Conservation (phyloP, 2,113 vertebrate genomes). For the Seriola quinqueradiata region DNA sequence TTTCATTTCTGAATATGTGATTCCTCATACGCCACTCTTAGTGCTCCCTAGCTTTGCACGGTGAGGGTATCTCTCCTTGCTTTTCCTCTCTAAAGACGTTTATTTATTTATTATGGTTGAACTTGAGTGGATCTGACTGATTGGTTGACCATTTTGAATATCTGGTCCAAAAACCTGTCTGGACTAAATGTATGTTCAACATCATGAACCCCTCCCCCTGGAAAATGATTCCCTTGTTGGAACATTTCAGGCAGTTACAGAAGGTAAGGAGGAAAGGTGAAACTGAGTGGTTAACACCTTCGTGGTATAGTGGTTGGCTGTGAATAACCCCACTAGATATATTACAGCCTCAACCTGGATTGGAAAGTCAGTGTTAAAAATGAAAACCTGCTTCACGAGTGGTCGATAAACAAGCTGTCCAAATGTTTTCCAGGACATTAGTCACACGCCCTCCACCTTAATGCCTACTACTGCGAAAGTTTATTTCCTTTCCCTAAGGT, state of each 20-base stretch:
- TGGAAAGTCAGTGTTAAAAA: slow-evolving; percentile 33
- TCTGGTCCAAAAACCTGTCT: neutral
- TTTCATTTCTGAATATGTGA: neutral
- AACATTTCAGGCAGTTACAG: neutral
- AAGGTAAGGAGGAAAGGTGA: neutral
- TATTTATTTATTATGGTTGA: neutral
- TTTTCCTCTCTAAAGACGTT: neutral
- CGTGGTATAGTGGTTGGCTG: slow-evolving; percentile 25
- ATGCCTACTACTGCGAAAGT: neutral
- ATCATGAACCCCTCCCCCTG: neutral
- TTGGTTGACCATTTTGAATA: neutral
- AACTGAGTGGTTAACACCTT: slow-evolving; percentile 23
- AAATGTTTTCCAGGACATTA: slow-evolving; percentile 50
- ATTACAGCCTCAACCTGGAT: slow-evolving; percentile 23
- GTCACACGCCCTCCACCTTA: slow-evolving; percentile 8
- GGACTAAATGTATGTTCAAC: neutral
- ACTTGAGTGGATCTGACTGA: slow-evolving; percentile 1
- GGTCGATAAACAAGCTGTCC: slow-evolving; percentile 43
- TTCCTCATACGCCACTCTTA: neutral
- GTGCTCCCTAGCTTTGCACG: neutral
- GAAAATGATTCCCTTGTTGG: neutral
- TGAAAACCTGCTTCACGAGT: slow-evolving; percentile 31
- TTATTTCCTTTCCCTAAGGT: slow-evolving; percentile 1
- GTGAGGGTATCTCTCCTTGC: neutral
- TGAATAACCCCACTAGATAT: slow-evolving; percentile 15